Evolutionary conservation across 2,113 vertebrate genomes (phyloP), one percentile per base, ranked within the genome.

Genomic region (Emydura subglobosa): DNA sequence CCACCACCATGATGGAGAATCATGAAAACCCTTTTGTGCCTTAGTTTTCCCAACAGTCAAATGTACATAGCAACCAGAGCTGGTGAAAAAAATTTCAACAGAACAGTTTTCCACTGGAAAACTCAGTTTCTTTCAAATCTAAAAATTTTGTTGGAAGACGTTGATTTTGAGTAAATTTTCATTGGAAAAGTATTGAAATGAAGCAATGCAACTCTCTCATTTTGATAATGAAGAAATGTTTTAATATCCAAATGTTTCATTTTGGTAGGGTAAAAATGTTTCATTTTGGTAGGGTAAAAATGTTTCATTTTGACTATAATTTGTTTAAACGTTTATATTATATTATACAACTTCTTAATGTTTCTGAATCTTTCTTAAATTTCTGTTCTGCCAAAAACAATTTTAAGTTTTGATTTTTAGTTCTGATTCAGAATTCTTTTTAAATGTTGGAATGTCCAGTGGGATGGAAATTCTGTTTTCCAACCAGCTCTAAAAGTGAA

Each of bases 101-200:
- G 85, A 53, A 31, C 12, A 76, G 82, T 13, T 74, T 53, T 47
- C 6, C 13, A 27, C 54, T 86, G 81, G 55, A 83, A 93, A 44
- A 10, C 79, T 55, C 7, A 80, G 22, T 72, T 89, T 54, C 29
- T 78, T 61, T 17, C 27, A 31, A 95, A 93, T 47, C 2, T 82
- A 94, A 88, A 55, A 10, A 24, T 92, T 68, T 91, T 39, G 78
- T 44, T 87, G 44, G 17, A n/a, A 91, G 61, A 12, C 34, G 68
- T 82, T 82, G 12, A 31, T 27, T 90, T 87, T 74, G 2, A 72
- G 85, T 78, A 34, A 14, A 6, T 94, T 94, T 91, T 27, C 34
- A 29, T 72, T 22, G 21, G 1, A 83, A 16, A 95, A 72, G 9
- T 89, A 74, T 92, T 90, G 93, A 93, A 95, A 92, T 29, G 91